Base-by-base conservation (phyloP, 1,140 invertebrate species). In the Pseudomyrmex gracilis region DNA sequence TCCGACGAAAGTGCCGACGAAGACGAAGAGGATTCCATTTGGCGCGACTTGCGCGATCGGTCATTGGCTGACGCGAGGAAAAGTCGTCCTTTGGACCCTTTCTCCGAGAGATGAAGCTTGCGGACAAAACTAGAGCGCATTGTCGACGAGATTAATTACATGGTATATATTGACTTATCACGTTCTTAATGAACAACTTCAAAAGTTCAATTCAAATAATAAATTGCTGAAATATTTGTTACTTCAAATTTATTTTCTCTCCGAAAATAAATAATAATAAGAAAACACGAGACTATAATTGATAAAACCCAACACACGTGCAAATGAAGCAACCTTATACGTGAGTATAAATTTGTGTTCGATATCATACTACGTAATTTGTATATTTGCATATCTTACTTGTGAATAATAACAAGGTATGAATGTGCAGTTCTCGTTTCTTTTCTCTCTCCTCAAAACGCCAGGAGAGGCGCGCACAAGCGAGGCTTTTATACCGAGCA, bases 1-100 rank as follows among this genome's bases (percentile, higher is more conserved):
- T 47, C 34, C 34, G 49, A 64, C 61, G 58, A 74, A 82, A 74
- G 70, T 82, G 80, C 60, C 70, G 68, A 70, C 55, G 64, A 85
- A 78, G 85, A 86, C 82, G 86, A 86, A 90, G 82, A 84, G 85
- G 63, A 89, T 84, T 86, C 77, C 84, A 85, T 89, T 87, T 74
- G 82, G 57, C 71, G 47, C 66, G 64, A 83, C 57, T 78, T 58
- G 49, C 64, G 84, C 87, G 55, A 87, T 87, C 83, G 87, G 68
- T 87, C 74, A 82, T 83, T 68, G 83, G 70, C 43, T 82, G 74
- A 84, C 63, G 80, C 82, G 24, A 60, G 49, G 60, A 71, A 82
- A 87, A 66, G 64, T 64, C 70, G 47, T 66, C 61, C 45, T 60
- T 80, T 57, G 60, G 64, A 58, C 24, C 45, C 22, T 71, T 71